phyloP scores from a whole-genome alignment of 2,797 vertebrate genomes.

The Aeoliscus strigatus region DNA sequence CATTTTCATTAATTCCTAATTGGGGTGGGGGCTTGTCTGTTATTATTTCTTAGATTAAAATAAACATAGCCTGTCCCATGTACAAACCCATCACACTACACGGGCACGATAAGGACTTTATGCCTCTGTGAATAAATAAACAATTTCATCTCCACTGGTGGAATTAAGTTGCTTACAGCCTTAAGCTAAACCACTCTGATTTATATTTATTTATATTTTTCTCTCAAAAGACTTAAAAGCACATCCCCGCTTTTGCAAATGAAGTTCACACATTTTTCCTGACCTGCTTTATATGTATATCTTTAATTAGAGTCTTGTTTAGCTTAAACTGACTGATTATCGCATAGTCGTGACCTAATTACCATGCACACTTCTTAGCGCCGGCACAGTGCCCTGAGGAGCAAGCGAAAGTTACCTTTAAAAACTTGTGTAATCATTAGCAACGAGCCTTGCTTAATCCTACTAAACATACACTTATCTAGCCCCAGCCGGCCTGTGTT shows the following conservation, averaged over 20 bases:
- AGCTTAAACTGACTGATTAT: constrained; percentile 77
- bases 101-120: constrained; percentile 79
- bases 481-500: constrained; percentile 58
- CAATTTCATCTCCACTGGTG: constrained; percentile 78
- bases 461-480: constrained; percentile 78
- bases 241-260: constrained; percentile 75
- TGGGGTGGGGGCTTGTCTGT: constrained; percentile 83
- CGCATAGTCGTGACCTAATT: constrained; percentile 82
- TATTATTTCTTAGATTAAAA: constrained; percentile 89
- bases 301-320: constrained; percentile 79
- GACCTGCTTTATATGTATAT: constrained; percentile 82
- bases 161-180: constrained; percentile 85
- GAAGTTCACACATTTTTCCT: constrained; percentile 71
- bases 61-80: constrained; percentile 84
- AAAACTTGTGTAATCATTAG: constrained; percentile 85
- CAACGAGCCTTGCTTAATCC: constrained; percentile 80
- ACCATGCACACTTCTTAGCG: constrained; percentile 72
- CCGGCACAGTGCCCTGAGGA: constrained; percentile 74
- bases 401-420: constrained; percentile 82
- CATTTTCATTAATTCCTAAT: constrained; percentile 88
- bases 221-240: constrained; percentile 79
- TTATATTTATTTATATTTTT: constrained; percentile 67
- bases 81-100: constrained; percentile 84
- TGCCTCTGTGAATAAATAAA: constrained; percentile 83
- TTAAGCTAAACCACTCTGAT: constrained; percentile 79